Base-by-base conservation (phyloP, 1,140 invertebrate genomes). In the Pseudomyrmex flavicornis region DNA sequence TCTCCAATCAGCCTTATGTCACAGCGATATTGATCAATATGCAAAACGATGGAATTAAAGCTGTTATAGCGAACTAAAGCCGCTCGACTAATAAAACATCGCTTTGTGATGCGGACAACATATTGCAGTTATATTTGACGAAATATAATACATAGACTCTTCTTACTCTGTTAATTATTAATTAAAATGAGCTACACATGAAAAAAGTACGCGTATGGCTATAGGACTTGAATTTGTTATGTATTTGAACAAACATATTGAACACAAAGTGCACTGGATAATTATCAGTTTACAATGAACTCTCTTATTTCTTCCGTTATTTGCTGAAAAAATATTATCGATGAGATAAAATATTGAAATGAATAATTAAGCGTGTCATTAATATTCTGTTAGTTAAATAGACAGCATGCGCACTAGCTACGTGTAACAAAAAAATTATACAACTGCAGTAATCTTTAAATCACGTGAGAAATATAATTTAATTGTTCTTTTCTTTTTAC, bases 21-120 rank as follows among this genome's bases (percentile, higher is more conserved):
- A 79, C 15, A 15, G 20, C 26, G 26, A 79, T 56, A 79, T 79
- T 79, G 76, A 79, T 79, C 76, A 79, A 79, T 70, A 79, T 79
- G 54, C 26, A 59, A 79, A 79, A 79, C 44, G 65, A 2, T n/a
- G 17, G 54, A 79, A 59, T 79, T 79, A 58, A 17, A 48, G 44
- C 52, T 54, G 44, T 58, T 65, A 77, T 65, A 68, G 26, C 74
- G 61, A 66, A 2, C 48, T 48, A 20, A 44, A 12, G 17, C 12
- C 22, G 13, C 35, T 68, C 44, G 44, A 59, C 58, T 70, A 22
- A 70, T 15, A 79, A 79, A 79, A 20, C 74, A 22, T 52, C 56
- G 44, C 35, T 52, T 22, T 22, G 65, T 52, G 13, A 70, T 70
- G 12, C 35, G 9, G 44, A 35, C 2, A 5, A 56, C 17, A 69